Conservation (phyloP, 1,140 invertebrate genomes). For the Lepidostoma basale region DNA sequence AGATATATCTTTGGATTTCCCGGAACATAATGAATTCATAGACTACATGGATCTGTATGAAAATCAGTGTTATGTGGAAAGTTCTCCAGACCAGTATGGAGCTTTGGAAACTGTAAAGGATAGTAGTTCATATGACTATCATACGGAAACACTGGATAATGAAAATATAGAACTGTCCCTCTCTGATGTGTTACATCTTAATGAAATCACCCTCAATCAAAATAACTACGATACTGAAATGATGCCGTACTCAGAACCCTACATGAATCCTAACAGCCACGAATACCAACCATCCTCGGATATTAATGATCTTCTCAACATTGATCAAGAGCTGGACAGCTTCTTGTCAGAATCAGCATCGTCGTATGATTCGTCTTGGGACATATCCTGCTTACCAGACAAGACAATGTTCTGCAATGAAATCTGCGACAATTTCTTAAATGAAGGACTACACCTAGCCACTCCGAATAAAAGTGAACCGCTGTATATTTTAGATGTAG, state of each 20-base stretch:
- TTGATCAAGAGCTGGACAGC: conserved; percentile 39
- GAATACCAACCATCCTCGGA: neutral
- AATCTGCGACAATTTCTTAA: conserved; percentile 54
- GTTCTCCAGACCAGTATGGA: conserved; percentile 3
- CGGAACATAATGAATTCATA: conserved; percentile 4
- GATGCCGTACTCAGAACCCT: conserved; percentile 8
- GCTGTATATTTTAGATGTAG: conserved; percentile 33
- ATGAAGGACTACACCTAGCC: conserved; percentile 50
- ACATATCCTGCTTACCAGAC: conserved; percentile 48
- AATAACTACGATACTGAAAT: neutral
- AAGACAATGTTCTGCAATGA: conserved; percentile 56
- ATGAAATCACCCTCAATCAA: conserved; percentile 38
- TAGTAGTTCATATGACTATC: neutral
- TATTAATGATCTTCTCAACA: conserved; percentile 27
- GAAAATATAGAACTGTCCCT: conserved; percentile 17
- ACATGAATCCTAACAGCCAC: neutral
- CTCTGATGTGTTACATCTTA: conserved; percentile 36
- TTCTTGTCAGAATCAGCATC: conserved; percentile 35
- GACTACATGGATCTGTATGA: no score
- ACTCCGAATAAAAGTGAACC: conserved; percentile 5
- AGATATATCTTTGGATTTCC: neutral
- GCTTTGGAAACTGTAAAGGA: neutral
- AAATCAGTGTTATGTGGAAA: no score
- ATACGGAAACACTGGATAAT: neutral
- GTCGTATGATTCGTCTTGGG: conserved; percentile 26